phyloP scores from a whole-genome alignment of 2,797 vertebrate genomes.

The Phaenicophaeus curvirostris region DNA sequence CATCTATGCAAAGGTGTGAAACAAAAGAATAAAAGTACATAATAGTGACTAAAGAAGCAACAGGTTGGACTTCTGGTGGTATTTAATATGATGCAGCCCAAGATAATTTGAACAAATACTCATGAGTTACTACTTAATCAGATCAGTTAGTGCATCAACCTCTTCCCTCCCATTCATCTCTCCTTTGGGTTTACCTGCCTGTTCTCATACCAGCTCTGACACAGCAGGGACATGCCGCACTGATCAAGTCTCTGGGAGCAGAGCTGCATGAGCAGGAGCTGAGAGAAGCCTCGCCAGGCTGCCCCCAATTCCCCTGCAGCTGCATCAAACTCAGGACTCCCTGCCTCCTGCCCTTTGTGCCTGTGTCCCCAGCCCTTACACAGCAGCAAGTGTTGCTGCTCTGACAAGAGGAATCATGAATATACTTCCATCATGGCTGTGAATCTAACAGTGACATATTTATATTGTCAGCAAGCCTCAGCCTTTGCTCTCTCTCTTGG shows the following conservation, averaged over 20 bases:
- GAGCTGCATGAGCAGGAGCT: neutral
- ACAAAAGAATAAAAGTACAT: neutral
- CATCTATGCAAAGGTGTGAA: neutral
- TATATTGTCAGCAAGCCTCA: neutral
- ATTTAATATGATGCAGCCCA: neutral
- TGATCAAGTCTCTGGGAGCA: neutral
- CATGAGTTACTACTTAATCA: neutral
- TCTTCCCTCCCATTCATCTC: neutral
- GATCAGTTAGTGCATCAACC: neutral
- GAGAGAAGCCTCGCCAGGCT: neutral
- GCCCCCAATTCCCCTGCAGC: neutral
- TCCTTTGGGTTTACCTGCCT: neutral
- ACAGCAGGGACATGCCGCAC: neutral
- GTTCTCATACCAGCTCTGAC: neutral
- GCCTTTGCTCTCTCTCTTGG: neutral
- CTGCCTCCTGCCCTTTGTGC: neutral
- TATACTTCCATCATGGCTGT: rapidly evolving
- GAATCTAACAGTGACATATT: neutral
- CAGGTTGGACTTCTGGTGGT: neutral
- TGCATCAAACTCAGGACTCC: neutral
- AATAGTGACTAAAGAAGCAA: neutral
- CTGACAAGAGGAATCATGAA: neutral
- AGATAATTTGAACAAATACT: neutral
- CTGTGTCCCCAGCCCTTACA: neutral
- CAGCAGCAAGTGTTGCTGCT: neutral